Evolutionary conservation across 2,888 invertebrate species (phyloP), one percentile per base, ranked within the genome.

Genomic region (Sphinx pinastri): DNA sequence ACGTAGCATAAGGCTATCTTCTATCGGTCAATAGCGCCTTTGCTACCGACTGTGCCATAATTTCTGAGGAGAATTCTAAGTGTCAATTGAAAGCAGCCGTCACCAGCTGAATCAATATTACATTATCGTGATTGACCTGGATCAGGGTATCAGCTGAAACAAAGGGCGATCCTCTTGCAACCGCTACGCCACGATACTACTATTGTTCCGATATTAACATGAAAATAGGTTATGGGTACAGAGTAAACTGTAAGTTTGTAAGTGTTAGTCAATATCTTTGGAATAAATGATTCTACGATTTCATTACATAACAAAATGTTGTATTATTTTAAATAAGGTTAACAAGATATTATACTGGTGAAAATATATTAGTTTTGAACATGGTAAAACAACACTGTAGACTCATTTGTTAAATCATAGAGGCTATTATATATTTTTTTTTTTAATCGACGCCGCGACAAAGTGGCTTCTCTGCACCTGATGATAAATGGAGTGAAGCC

Each of bases 181-280:
- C 59, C 54, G 52, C 68, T 67, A 63, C 54, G 69, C 63, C 49
- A 67, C 63, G 52, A 76, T 81, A 79, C 81, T 73, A 80, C 72
- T 81, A 84, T 85, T 85, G 83, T 82, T 84, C 83, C 77, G 76
- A 70, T 80, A 81, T 79, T 79, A 74, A 45, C 55, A 68, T 31
- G 55, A 55, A 57, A 68, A 45, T 68, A 68, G 55, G 68, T 55
- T 57, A 68, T 38, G 19, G 57, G 7, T 57, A 47, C 49, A 14
- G 16, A 19, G 14, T 57, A 19, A n/a, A 11, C 57, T 57, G 38
- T 47, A 7, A 25, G 25, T 25, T 25, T 16, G 14, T 57, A 54
- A 47, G 57, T 4, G 19, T 13, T 25, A n/a, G 12, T 45, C 38
- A 38, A 49, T 13, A 47, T 13, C 47, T 12, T n/a, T 14, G 19